A percentile compares a stretch with the other conserved stretches of the same genome.
These are phyloP conservation scores for Micronisus gabar DNA, from an alignment of 2,113 vertebrate genomes.

Conservation along the genomic window DNA sequence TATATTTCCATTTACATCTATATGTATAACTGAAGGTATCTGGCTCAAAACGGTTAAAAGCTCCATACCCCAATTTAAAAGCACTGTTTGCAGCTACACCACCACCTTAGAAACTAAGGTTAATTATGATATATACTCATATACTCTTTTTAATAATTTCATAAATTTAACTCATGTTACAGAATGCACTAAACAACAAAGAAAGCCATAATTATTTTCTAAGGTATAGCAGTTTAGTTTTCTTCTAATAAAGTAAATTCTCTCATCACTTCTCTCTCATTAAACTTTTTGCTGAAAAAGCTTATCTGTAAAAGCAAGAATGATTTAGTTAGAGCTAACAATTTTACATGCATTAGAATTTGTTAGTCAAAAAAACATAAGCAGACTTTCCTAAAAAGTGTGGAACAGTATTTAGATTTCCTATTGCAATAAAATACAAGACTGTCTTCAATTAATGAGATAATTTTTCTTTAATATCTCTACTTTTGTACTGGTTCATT, in stretches of 20 bases:
- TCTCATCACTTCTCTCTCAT: background rate
- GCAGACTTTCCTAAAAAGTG: background rate
- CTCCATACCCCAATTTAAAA: background rate
- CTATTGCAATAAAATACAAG: constrained; percentile 10
- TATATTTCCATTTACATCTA: background rate
- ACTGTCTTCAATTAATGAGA: constrained; percentile 14
- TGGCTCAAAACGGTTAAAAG: background rate
- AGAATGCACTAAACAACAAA: background rate
- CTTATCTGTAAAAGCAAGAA: background rate
- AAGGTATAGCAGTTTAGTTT: background rate
- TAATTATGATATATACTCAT: background rate
- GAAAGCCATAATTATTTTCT: background rate
- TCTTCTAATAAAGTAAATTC: background rate
- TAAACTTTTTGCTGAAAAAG: background rate
- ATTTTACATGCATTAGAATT: constrained; percentile 7
- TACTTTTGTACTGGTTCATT: background rate
- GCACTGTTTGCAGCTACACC: background rate
- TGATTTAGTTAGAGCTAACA: constrained; percentile 9
- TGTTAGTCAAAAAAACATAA: constrained; percentile 28
- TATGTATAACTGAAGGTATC: background rate
- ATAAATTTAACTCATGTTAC: background rate
- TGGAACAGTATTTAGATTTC: background rate
- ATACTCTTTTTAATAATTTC: background rate
- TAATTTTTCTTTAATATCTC: constrained; percentile 30
- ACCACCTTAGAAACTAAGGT: background rate